A percentile compares a stretch with the other conserved stretches of the same genome.
Evolutionary conservation across 2,888 invertebrate genomes (phyloP).

Genomic region (Phragmatobia fuliginosa): DNA sequence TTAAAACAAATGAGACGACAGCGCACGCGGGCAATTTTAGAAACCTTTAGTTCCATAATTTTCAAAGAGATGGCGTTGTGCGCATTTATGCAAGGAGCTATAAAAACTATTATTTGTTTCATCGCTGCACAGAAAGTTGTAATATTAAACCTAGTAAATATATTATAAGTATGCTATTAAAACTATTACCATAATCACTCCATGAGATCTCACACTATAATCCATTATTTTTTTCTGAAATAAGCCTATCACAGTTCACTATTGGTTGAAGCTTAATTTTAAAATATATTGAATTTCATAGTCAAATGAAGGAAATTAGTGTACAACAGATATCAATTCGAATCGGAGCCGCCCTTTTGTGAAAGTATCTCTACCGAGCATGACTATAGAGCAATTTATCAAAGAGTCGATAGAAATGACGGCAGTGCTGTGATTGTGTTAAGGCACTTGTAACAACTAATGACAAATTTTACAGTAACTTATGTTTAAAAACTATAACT

Average conservation of each 20-base stretch:
- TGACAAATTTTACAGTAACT: too few relatives aligned
- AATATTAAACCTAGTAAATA: neutral
- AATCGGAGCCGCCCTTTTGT: neutral
- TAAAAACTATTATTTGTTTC: neutral
- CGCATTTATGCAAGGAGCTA: conserved; percentile 17
- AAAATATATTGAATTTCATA: neutral
- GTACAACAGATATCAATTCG: neutral
- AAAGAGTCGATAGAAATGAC: neutral
- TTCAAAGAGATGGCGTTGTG: conserved; percentile 62
- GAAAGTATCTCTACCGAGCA: neutral
- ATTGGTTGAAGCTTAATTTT: too few relatives aligned
- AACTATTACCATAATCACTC: neutral
- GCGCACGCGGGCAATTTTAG: conserved; percentile 53
- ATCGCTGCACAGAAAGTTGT: neutral
- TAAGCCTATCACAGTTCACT: neutral
- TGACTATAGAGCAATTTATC: neutral
- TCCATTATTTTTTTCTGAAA: neutral
- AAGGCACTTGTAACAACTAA: neutral
- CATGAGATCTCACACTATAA: too few relatives aligned
- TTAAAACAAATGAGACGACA: conserved; percentile 33
- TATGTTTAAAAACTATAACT: too few relatives aligned
- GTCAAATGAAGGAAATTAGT: neutral
- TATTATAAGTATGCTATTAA: fast-evolving
- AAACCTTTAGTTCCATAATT: conserved; percentile 55
- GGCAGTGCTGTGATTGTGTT: neutral